Percentiles rank a stretch among this genome's conserved stretches.
Evolutionary conservation across 2,888 invertebrate genomes (phyloP).

Genomic region (Oxycera nigricornis): DNA sequence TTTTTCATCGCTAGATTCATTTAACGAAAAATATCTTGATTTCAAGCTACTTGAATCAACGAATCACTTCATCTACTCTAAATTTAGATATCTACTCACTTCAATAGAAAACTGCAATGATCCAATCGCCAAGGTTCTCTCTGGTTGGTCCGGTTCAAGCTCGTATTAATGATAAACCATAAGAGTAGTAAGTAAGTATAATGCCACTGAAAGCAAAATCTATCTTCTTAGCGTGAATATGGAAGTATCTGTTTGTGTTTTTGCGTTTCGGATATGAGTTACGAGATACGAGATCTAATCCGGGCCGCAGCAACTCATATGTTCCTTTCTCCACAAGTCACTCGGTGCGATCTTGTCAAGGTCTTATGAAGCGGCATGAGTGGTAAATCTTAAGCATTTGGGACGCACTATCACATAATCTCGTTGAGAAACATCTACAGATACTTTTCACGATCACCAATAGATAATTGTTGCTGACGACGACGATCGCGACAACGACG

Average conservation of each 20-base stretch:
- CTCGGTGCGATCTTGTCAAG: slow-evolving; percentile 43
- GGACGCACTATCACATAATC: slow-evolving; percentile 17
- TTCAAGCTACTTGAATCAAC: too few relatives aligned
- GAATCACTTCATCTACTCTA: not conserved
- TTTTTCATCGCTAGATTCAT: too few relatives aligned
- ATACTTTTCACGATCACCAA: slow-evolving; percentile 23
- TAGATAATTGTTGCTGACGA: not conserved
- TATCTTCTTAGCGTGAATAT: slow-evolving; percentile 1
- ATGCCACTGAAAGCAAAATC: slow-evolving; percentile 32
- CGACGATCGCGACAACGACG: too few relatives aligned
- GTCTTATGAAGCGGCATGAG: slow-evolving; percentile 39
- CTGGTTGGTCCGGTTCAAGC: slow-evolving; percentile 31
- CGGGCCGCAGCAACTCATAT: slow-evolving; percentile 29
- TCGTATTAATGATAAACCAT: slow-evolving; percentile 30
- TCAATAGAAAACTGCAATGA: slow-evolving; percentile 27
- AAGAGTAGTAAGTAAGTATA: not conserved
- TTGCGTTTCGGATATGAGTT: not conserved
- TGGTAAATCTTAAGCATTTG: slow-evolving; percentile 16
- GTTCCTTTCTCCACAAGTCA: slow-evolving; percentile 44
- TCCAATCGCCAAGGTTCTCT: slow-evolving; percentile 26
- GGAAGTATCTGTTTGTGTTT: not conserved
- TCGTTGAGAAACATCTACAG: slow-evolving; percentile 1
- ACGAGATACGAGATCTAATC: slow-evolving; percentile 1
- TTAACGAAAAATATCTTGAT: too few relatives aligned
- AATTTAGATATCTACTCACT: slow-evolving; percentile 25